Evolutionary conservation across 2,797 vertebrate genomes (phyloP), one percentile per base, ranked within the genome.

Genomic region (Lophotriccus pileatus): DNA sequence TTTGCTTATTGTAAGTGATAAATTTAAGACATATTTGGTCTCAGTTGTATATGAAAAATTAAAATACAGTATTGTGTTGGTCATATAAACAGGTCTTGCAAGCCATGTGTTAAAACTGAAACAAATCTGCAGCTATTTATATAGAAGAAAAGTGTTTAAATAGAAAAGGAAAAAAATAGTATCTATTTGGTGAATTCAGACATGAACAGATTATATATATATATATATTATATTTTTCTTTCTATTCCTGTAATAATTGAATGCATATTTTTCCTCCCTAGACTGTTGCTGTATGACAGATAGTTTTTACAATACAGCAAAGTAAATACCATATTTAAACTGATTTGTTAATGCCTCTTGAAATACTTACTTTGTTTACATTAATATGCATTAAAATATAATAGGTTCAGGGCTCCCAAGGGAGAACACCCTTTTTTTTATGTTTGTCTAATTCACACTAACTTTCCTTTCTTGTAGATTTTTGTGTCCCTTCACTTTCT

Each of bases 171-270:
- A 49, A 50, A 75, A 37, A 18, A 3, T 3, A 62, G 3, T 47
- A 73, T 34, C 32, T 73, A 2, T 84, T 68, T 90, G 47, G 41
- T 90, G 44, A 74, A 79, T 88, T 87, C 43, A 79, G 30, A 63
- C 8, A 59, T 66, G 34, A 82, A n/a, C 19, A 79, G 49, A 91
- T 53, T 18, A 64, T 69, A 28, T n/a, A n/a, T n/a, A n/a, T n/a
- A n/a, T n/a, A n/a, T n/a, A n/a, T n/a, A n/a, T n/a, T n/a, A n/a
- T 83, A 60, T 70, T 94, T 73, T 90, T 77, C 49, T 81, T 94
- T 91, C 21, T 73, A 52, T 44, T 86, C 27, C 17, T 82, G 15
- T 64, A 70, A 25, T 72, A 78, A 89, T 21, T 64, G 10, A 76
- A 73, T 76, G 39, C 27, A 30, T 70, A 44, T 64, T 86, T 39